These are phyloP conservation scores for Aphelinus certus DNA, from an alignment of 1,140 invertebrate species.

Conservation along the genomic window DNA sequence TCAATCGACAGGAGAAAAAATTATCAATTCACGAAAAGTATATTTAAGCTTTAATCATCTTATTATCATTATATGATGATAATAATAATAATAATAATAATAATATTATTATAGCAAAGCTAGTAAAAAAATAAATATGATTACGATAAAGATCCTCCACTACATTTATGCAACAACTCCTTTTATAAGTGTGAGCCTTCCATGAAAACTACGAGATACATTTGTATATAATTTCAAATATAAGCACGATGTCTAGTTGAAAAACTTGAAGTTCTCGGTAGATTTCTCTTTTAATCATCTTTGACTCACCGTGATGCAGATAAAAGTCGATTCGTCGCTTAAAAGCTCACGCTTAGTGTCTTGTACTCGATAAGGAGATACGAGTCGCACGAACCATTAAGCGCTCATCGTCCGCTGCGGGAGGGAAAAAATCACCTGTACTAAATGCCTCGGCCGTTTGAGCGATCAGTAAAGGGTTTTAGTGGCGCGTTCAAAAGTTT, in stretches of 20 bases:
- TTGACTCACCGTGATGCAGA: slow-evolving; percentile 8
- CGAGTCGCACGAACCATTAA: slow-evolving; percentile 33
- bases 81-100: too few species aligned
- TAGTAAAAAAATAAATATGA: too few species aligned
- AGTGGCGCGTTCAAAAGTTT: slow-evolving; percentile 21
- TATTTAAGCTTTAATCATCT: too few species aligned
- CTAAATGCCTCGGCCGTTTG: slow-evolving; percentile 12
- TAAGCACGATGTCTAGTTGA: slow-evolving; percentile 28
- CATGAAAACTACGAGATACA: too few species aligned
- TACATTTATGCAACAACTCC: too few species aligned
- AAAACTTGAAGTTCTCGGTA: not conserved
- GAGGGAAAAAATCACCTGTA: slow-evolving; percentile 29
- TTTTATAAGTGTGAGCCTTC: too few species aligned
- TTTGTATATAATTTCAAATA: not conserved
- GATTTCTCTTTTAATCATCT: not conserved
- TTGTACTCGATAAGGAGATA: slow-evolving; percentile 35
- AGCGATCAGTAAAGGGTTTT: slow-evolving; percentile 21
- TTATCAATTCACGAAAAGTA: too few species aligned
- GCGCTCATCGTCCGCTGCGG: not conserved
- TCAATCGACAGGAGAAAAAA: too few species aligned
- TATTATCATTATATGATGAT: too few species aligned
- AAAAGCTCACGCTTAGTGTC: slow-evolving; percentile 31
- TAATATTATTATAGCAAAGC: too few species aligned
- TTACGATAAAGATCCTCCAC: too few species aligned
- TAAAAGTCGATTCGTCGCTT: slow-evolving; percentile 19